Percentiles rank a stretch among this genome's conserved stretches.
Evolutionary conservation across 2,113 vertebrate species (phyloP).

Genomic region (Barbus barbus): DNA sequence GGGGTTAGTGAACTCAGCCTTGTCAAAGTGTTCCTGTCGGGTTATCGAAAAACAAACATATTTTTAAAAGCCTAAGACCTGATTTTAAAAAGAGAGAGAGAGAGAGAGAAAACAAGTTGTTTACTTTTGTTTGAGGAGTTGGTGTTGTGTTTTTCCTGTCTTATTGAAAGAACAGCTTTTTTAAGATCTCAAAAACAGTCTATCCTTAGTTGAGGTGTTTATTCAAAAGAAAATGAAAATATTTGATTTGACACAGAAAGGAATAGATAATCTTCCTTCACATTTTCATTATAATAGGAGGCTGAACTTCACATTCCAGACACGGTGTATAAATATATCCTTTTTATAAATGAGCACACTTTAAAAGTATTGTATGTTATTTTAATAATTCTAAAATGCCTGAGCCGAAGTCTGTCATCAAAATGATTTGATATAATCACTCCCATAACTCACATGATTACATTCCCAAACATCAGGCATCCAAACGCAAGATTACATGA

Average conservation of each 20-base stretch:
- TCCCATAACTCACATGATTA: no score
- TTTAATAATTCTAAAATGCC: no score
- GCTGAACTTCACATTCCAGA: not conserved
- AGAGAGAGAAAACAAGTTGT: not conserved
- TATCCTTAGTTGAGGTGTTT: not conserved
- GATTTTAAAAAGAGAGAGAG: not conserved
- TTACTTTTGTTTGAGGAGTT: constrained; percentile 32
- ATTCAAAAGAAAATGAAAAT: not conserved
- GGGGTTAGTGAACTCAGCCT: not conserved
- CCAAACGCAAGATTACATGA: no score
- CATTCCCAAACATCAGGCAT: no score
- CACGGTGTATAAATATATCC: not conserved
- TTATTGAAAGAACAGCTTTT: not conserved
- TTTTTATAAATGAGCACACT: not conserved
- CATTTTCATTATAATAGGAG: not conserved
- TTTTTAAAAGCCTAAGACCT: not conserved
- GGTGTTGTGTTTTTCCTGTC: constrained; percentile 1
- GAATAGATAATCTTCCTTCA: not conserved
- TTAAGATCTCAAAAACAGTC: not conserved
- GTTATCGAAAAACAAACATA: constrained; percentile 8
- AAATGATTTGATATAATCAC: no score
- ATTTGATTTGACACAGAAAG: not conserved
- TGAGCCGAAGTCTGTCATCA: no score
- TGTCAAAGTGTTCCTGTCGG: constrained; percentile 1
- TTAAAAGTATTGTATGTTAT: no score